Evolutionary conservation across 2,888 invertebrate species (phyloP), one percentile per base, ranked within the genome.

Genomic region (Cataglyphis albicans): DNA sequence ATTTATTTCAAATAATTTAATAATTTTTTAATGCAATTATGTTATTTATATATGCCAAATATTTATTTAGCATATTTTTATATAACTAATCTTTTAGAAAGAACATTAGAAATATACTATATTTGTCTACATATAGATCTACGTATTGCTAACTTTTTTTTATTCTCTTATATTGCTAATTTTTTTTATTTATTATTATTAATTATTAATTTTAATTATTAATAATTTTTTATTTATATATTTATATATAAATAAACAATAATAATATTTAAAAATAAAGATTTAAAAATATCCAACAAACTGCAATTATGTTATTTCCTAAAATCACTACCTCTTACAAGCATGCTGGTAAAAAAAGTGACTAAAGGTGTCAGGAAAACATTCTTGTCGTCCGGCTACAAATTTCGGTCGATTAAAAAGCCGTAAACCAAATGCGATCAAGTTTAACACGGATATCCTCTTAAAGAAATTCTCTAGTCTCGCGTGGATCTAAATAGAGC

Each of bases 401-500:
- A 94, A 94, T 94, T 93, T 93, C 91, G 88, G 86, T 84, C 93
- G 94, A 94, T 94, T 94, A 94, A 94, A 93, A 91, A 89, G 92
- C 92, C 93, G 92, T 92, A 92, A 92, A 91, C 88, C 91, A 91
- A 91, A 89, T 86, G 89, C 90, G 91, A 90, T 87, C 91, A 91
- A 85, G 88, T 92, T 92, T 90, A 91, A 94, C 94, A 94, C 92
- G 94, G 92, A 94, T 94, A 94, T 93, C 94, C 94, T 94, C 93
- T 94, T 94, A 94, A 94, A 93, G 93, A 92, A 87, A 89, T 91
- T 90, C 81, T 61, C 57, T 41, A 87, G 87, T 88, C 87, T 84
- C 86, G 81, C 87, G 78, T 84, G 91, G 90, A 93, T 92, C 92
- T 92, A 94, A 94, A 94, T 94, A 94, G 94, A 94, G 94, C 92